Conservation (phyloP, 1,140 invertebrate genomes). For the Chironomus tepperi region DNA sequence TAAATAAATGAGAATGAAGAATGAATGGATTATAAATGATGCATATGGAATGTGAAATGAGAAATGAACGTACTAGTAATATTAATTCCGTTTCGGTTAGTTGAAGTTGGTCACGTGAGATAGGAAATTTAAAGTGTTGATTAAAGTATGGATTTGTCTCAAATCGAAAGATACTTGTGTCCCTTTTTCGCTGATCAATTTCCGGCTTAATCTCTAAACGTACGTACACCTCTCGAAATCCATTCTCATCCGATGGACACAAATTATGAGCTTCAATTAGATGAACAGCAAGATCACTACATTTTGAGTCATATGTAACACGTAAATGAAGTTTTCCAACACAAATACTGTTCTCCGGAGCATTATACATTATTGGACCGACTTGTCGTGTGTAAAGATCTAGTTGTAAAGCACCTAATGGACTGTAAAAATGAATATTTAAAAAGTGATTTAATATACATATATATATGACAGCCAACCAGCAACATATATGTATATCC, state of each 20-base stretch:
- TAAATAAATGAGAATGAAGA: neutral
- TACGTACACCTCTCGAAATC: constrained; percentile 82
- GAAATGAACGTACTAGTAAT: constrained; percentile 50
- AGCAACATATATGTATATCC: no score
- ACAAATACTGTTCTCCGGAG: constrained; percentile 45
- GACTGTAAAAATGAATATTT: constrained; percentile 40
- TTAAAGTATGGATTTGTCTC: constrained; percentile 72
- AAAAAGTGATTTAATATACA: neutral
- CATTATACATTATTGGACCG: constrained; percentile 59
- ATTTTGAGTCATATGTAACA: constrained; percentile 82
- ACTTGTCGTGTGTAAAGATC: constrained; percentile 71
- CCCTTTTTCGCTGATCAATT: constrained; percentile 72
- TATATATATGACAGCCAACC: neutral
- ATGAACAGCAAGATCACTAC: constrained; percentile 78
- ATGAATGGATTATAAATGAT: neutral
- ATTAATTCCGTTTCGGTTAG: constrained; percentile 62
- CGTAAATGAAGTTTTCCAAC: constrained; percentile 72
- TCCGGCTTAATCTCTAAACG: constrained; percentile 63
- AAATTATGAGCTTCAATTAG: constrained; percentile 77
- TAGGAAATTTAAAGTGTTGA: constrained; percentile 78
- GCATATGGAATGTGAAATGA: no score
- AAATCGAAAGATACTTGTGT: constrained; percentile 68
- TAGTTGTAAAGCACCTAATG: constrained; percentile 74
- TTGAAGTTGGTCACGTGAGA: constrained; percentile 70
- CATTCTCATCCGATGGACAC: constrained; percentile 67